Conservation (phyloP, 2,888 invertebrate species). For the Drosophila koepferae region DNA sequence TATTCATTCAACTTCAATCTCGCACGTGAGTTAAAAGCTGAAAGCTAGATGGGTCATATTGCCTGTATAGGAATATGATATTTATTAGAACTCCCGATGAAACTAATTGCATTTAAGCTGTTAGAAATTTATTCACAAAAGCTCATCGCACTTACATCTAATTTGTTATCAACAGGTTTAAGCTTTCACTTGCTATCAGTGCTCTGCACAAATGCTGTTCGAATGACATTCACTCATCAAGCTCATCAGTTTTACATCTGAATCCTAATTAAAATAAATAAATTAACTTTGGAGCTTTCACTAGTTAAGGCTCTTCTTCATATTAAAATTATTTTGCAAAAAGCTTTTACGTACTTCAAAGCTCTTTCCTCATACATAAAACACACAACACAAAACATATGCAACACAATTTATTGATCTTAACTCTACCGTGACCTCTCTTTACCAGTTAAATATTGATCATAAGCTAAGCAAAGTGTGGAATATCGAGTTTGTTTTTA, state of each 20-base stretch:
- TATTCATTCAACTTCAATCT: too few species aligned
- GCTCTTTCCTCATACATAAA: neutral
- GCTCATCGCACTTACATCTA: too few species aligned
- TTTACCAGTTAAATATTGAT: slow-evolving; percentile 4
- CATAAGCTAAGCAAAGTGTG: neutral
- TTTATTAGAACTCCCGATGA: too few species aligned
- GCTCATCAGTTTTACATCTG: too few species aligned
- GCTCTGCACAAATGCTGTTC: too few species aligned
- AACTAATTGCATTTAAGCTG: neutral
- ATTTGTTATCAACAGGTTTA: too few species aligned
- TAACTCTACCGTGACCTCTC: slow-evolving; percentile 8
- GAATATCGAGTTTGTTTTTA: slow-evolving; percentile 22
- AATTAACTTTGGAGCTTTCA: neutral
- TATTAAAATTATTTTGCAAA: neutral
- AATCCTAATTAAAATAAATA: neutral
- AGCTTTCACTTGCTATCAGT: too few species aligned
- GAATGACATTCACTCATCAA: too few species aligned
- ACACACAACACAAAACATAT: neutral
- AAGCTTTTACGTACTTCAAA: neutral
- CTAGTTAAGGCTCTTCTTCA: too few species aligned
- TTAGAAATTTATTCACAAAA: neutral
- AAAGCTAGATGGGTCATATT: too few species aligned
- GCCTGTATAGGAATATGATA: too few species aligned
- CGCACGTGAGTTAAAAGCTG: too few species aligned
- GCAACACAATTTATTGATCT: slow-evolving; percentile 8